Evolutionary conservation across 2,113 vertebrate species (phyloP).

Genomic region (Myanophis thanlyinensis): DNA sequence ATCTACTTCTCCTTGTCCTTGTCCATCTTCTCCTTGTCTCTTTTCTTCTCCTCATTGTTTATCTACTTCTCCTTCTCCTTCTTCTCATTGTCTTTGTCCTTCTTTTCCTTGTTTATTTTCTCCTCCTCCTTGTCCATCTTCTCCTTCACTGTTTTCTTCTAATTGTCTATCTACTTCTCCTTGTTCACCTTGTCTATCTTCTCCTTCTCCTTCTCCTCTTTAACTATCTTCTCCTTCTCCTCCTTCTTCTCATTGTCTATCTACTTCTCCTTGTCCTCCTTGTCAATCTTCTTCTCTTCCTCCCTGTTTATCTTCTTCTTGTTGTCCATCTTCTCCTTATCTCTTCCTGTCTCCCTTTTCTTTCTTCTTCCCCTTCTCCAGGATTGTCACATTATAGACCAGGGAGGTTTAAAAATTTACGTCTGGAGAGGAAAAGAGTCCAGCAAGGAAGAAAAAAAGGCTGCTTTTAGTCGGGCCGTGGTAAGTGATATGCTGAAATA

Average conservation of each 20-base stretch:
- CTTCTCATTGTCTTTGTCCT: no score
- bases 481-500: slow-evolving; percentile 64
- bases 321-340: neutral
- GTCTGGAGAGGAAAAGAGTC: slow-evolving; percentile 88
- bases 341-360: no score
- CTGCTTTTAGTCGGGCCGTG: slow-evolving; percentile 81
- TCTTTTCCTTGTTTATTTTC: no score
- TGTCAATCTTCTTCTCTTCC: no score
- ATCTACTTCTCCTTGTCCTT: neutral
- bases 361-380: slow-evolving; percentile 27
- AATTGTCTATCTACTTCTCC: neutral
- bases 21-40: neutral
- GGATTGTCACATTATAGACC: slow-evolving; percentile 88
- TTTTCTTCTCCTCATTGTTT: no score
- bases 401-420: slow-evolving; percentile 80
- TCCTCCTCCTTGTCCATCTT: no score
- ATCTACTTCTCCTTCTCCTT: neutral
- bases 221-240: no score
- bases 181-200: no score
- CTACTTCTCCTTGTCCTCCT: neutral
- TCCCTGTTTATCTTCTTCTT: neutral
- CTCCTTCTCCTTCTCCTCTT: no score
- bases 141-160: no score
- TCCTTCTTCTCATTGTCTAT: no score
- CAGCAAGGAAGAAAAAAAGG: slow-evolving; percentile 74